Percentiles rank a stretch among this genome's conserved stretches.
phyloP scores from a whole-genome alignment of 2,113 vertebrate species.

The Mormyrus iriodes region DNA sequence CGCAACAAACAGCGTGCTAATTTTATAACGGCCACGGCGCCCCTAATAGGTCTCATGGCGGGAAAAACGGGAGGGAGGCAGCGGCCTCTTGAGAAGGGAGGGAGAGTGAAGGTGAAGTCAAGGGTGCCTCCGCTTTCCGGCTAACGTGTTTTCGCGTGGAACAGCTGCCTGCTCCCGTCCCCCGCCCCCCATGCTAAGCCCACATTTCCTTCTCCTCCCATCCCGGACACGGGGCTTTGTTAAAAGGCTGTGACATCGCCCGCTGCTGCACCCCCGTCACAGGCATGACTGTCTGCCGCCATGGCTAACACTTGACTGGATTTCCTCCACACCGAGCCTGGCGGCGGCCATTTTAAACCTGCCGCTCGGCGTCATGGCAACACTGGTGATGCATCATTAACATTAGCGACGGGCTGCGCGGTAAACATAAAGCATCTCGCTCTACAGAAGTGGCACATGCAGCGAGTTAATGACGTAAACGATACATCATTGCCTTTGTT shows the following conservation, averaged over 20 bases:
- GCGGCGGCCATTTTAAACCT: slow-evolving; percentile 14
- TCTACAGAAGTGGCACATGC: background rate
- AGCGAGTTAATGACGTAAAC: background rate
- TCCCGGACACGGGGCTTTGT: background rate
- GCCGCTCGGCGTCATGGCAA: background rate
- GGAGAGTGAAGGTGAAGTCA: slow-evolving; percentile 7
- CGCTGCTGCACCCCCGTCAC: background rate
- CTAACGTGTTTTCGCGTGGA: background rate
- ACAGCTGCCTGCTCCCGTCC: background rate
- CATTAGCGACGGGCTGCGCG: background rate
- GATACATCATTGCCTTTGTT: background rate
- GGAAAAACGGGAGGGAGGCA: background rate
- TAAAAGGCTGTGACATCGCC: background rate
- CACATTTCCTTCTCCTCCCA: background rate
- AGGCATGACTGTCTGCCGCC: background rate
- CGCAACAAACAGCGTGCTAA: slow-evolving; percentile 10
- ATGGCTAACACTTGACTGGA: background rate
- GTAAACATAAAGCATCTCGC: background rate
- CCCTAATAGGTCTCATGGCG: slow-evolving; percentile 1
- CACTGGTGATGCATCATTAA: background rate
- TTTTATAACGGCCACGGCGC: background rate
- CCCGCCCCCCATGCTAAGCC: background rate
- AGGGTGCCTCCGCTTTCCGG: background rate
- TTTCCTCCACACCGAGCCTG: background rate
- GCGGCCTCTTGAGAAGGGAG: background rate